Evolutionary conservation across 2,797 vertebrate species (phyloP), one percentile per base, ranked within the genome.

Genomic region (Sebastes vulpes): DNA sequence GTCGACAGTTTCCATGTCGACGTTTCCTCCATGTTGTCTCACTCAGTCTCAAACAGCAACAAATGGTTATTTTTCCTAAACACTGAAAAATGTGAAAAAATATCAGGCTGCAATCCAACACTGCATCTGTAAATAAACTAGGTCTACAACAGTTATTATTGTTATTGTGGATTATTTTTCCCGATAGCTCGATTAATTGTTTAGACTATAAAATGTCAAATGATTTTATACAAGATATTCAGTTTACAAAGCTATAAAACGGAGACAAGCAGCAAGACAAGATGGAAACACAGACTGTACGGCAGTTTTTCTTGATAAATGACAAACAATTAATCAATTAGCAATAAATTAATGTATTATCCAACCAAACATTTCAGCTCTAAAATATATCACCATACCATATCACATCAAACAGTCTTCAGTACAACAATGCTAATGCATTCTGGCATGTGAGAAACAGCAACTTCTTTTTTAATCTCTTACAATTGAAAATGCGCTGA

Each of bases 1-100:
- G 63, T 11, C 3, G 25, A 61, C 67, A 54, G 25, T 76, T 85
- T 83, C 50, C 31, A 25, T 31, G 68, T 46, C 50, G 29, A 79
- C 48, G 5, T 69, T 65, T 65, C 10, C 28, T 73, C 53, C 57
- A 12, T 16, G 4, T n/a, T 63, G 1, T 46, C 50, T 35, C n/a
- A 12, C 16, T 76, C 35, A n/a, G 6, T 20, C 48, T 50, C 48
- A 9, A 48, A 48, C 0, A 48, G 42, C 42, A 2, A 48, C 16
- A 9, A 25, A 10, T 52, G 2, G 4, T 32, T 9, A 0, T 9
- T 68, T 64, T 63, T 35, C 4, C 1, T 9, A 18, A 9, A 65
- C 3, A 26, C 2, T 26, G 25, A 26, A 26, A 26, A 26, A 26
- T 26, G 4, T 26, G 25, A 26, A 26, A 26, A 4, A 3, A 65